Evolutionary conservation across 2,113 vertebrate species (phyloP).

Genomic region (Pluvialis apricaria): DNA sequence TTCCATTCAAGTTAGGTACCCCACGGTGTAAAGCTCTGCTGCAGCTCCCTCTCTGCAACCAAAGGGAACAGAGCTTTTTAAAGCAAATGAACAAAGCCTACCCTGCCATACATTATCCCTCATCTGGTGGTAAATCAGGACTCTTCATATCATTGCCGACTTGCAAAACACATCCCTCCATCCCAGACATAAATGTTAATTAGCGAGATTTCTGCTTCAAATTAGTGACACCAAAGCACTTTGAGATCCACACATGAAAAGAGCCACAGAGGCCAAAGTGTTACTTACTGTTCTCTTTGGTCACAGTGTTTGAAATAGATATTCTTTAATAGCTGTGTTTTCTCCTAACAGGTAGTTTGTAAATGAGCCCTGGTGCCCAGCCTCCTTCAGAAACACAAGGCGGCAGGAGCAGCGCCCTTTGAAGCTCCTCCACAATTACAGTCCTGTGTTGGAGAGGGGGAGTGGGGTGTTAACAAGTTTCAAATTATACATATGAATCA

Average conservation of each 20-base stretch:
- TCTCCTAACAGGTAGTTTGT: background rate
- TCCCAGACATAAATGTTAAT: slow-evolving; percentile 14
- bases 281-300: background rate
- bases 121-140: background rate
- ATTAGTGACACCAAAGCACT: background rate
- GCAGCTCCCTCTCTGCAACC: background rate
- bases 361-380: background rate
- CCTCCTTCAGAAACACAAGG: background rate
- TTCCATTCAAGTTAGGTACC: background rate
- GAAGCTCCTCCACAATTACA: background rate
- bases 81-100: background rate
- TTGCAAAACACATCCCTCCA: background rate
- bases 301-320: background rate
- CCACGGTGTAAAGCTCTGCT: background rate
- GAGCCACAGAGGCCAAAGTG: slow-evolving; percentile 1
- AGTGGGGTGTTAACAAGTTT: background rate
- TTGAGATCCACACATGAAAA: background rate
- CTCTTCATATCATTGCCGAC: background rate
- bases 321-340: background rate
- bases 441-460: background rate
- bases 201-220: slow-evolving; percentile 32
- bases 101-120: background rate
- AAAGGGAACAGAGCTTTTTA: background rate
- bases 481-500: background rate
- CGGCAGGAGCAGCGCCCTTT: background rate